phyloP scores from a whole-genome alignment of 1,140 invertebrate species.

The Plectus sambesii region DNA sequence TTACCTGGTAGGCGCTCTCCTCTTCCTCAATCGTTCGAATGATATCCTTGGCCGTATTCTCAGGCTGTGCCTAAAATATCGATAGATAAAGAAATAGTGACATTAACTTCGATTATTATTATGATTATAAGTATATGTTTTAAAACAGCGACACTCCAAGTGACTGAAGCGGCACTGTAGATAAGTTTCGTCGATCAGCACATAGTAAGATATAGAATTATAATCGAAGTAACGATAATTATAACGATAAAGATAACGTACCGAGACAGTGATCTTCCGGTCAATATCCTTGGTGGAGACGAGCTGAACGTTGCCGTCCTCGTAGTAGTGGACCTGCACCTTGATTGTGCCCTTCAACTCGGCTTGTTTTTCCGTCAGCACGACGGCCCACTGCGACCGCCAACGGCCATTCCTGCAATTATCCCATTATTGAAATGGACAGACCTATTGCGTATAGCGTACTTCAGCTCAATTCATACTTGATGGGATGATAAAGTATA shows the following conservation, averaged over 20 bases:
- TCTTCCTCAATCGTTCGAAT: conserved; percentile 73
- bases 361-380: conserved; percentile 53
- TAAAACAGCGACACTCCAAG: conserved; percentile 7
- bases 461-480: no score
- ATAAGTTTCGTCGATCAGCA: conserved; percentile 2
- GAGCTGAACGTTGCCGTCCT: conserved; percentile 98
- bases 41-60: conserved; percentile 78
- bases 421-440: no score
- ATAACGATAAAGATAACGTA: no score
- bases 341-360: conserved; percentile 54
- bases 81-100: conserved; percentile 22
- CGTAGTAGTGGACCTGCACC: conserved; percentile 78
- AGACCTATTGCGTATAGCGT: no score
- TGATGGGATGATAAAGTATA: no score
- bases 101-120: conserved; percentile 19
- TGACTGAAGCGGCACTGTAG: conserved; percentile 4
- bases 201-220: neutral
- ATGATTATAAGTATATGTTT: conserved; percentile 8
- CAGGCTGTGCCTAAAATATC: conserved; percentile 57
- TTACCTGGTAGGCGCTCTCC: conserved; percentile 78
- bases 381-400: conserved; percentile 88
- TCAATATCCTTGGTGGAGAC: conserved; percentile 86
- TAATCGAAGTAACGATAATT: conserved; percentile 9
- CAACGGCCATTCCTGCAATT: conserved; percentile 78
- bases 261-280: conserved; percentile 64